Conservation (phyloP, 1,140 invertebrate genomes). For the Matsumurasca onukii region DNA sequence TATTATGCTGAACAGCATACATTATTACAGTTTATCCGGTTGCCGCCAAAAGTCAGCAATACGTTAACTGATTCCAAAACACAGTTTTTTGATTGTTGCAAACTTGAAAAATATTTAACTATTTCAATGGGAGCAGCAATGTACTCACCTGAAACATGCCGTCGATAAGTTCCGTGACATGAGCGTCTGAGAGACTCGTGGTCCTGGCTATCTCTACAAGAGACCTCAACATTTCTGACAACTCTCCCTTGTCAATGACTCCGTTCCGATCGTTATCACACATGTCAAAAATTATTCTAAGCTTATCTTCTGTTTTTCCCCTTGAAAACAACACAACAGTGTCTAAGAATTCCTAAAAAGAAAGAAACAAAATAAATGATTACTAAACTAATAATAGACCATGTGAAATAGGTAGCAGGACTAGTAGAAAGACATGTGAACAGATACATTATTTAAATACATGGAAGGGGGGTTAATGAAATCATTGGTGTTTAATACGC, state of each 20-base stretch:
- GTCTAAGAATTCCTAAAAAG: conserved; percentile 85
- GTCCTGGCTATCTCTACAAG: conserved; percentile 94
- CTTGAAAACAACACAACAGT: conserved; percentile 90
- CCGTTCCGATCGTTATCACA: conserved; percentile 96
- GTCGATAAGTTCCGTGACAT: conserved; percentile 90
- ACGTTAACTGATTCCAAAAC: no score
- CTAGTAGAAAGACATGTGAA: background rate
- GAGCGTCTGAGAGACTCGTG: conserved; percentile 83
- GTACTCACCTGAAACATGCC: conserved; percentile 90
- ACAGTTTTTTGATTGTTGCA: no score
- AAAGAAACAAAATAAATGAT: conserved; percentile 1
- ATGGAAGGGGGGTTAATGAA: background rate
- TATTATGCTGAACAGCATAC: no score
- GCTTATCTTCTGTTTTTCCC: conserved; percentile 93
- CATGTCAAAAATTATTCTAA: conserved; percentile 98
- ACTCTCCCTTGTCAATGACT: conserved; percentile 91
- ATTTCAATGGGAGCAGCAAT: no score
- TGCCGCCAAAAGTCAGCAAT: no score
- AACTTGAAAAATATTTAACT: no score
- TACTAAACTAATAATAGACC: no score
- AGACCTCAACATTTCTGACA: conserved; percentile 92
- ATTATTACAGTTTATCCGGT: no score
- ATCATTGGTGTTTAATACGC: no score
- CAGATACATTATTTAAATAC: background rate
- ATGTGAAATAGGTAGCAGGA: no score